Conservation (phyloP, 2,113 vertebrate genomes). For the Pedionomus torquatus region DNA sequence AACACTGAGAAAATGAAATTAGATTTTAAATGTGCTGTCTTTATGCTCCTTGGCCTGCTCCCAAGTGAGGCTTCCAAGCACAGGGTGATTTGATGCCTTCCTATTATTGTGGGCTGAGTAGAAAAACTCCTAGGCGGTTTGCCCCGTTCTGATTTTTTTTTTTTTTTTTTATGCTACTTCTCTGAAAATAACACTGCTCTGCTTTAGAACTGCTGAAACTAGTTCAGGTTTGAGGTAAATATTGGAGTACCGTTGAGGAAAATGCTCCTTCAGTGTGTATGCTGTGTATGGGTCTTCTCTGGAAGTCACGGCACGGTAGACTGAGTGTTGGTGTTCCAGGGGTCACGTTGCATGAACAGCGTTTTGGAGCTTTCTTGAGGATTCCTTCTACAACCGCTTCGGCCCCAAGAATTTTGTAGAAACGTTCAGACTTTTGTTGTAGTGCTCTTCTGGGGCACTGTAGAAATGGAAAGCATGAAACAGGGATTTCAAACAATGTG, state of each 20-base stretch:
- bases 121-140: neutral
- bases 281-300: neutral
- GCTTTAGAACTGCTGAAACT: neutral
- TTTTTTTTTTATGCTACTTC: neutral
- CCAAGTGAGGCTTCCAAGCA: neutral
- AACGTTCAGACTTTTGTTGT: neutral
- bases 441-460: neutral
- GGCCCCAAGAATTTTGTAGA: neutral
- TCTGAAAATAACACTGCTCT: neutral
- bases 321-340: neutral
- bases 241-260: neutral
- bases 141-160: accelerated
- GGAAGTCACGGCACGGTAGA: neutral
- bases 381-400: neutral
- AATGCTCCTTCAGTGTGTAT: neutral
- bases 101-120: neutral
- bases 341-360: neutral
- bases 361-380: neutral
- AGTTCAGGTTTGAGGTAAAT: neutral
- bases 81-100: neutral
- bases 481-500: neutral
- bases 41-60: neutral
- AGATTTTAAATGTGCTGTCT: neutral
- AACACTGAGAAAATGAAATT: neutral
- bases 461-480: neutral